These are phyloP conservation scores for Thamnophis sirtalis DNA, from an alignment of 2,113 vertebrate genomes.

Conservation along the genomic window DNA sequence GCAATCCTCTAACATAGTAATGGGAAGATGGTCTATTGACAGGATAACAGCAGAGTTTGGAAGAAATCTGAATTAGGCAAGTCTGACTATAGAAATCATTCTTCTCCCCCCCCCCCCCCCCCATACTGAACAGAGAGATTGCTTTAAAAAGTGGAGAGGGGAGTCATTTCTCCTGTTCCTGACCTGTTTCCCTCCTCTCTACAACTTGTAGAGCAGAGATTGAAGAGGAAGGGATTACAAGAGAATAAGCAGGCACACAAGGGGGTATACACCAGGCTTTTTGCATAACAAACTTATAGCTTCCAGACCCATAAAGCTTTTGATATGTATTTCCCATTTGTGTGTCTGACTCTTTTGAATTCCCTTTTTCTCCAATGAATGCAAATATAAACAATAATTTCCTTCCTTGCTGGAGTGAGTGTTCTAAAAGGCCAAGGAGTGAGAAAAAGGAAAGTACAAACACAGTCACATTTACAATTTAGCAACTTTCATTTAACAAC, in stretches of 20 bases:
- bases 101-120: not conserved
- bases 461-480: not conserved
- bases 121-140: not conserved
- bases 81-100: not conserved
- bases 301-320: not conserved
- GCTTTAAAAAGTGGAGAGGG: not conserved
- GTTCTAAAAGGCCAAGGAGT: not conserved
- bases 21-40: too few relatives aligned
- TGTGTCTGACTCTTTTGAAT: not conserved
- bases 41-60: not conserved
- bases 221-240: not conserved
- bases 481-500: not conserved
- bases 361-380: not conserved
- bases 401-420: not conserved
- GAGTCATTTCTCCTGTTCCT: not conserved
- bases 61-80: not conserved
- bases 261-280: not conserved
- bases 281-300: not conserved
- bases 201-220: not conserved
- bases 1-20: not conserved
- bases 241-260: not conserved
- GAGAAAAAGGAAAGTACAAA: not conserved
- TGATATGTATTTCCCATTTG: not conserved
- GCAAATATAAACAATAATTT: not conserved
- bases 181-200: not conserved